A percentile compares a stretch with the other conserved stretches of the same genome.
Evolutionary conservation across 2,888 invertebrate species (phyloP).

Genomic region (Caenorhabditis macrosperma): DNA sequence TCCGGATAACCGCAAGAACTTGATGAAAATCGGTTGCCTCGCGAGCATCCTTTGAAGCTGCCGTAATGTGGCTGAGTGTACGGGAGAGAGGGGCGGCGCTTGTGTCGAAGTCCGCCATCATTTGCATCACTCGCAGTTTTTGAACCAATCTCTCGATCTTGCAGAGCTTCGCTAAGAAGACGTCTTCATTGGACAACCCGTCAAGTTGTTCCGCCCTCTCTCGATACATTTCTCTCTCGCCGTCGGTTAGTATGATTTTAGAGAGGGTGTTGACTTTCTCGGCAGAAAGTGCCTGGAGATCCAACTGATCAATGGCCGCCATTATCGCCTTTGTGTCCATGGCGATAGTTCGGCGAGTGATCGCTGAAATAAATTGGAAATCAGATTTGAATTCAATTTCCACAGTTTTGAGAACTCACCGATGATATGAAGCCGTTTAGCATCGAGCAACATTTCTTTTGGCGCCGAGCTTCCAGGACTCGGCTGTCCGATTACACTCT

Average conservation of each 20-base stretch:
- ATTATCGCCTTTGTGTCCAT: constrained; percentile 87
- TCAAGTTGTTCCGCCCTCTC: constrained; percentile 87
- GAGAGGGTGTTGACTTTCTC: constrained; percentile 90
- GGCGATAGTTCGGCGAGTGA: constrained; percentile 94
- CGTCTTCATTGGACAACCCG: constrained; percentile 90
- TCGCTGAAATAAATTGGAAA: constrained; percentile 85
- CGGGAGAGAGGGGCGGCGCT: constrained; percentile 87
- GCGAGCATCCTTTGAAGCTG: constrained; percentile 93
- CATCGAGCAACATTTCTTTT: constrained; percentile 87
- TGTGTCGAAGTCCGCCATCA: constrained; percentile 97
- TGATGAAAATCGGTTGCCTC: constrained; percentile 90
- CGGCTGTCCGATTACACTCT: constrained; percentile 40
- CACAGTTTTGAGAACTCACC: constrained; percentile 84
- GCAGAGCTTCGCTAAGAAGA: constrained; percentile 84
- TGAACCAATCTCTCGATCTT: constrained; percentile 94
- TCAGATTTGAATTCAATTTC: constrained; percentile 1
- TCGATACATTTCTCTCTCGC: constrained; percentile 94
- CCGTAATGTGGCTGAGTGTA: constrained; percentile 95
- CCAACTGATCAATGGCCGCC: constrained; percentile 84
- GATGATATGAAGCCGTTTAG: constrained; percentile 94
- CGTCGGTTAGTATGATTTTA: constrained; percentile 96
- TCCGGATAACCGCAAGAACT: constrained; percentile 93
- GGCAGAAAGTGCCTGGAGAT: constrained; percentile 88
- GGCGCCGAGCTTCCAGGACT: constrained; percentile 56
- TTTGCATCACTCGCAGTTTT: constrained; percentile 94